These are phyloP conservation scores for Edolisoma coerulescens DNA, from an alignment of 2,113 vertebrate genomes.

Conservation along the genomic window DNA sequence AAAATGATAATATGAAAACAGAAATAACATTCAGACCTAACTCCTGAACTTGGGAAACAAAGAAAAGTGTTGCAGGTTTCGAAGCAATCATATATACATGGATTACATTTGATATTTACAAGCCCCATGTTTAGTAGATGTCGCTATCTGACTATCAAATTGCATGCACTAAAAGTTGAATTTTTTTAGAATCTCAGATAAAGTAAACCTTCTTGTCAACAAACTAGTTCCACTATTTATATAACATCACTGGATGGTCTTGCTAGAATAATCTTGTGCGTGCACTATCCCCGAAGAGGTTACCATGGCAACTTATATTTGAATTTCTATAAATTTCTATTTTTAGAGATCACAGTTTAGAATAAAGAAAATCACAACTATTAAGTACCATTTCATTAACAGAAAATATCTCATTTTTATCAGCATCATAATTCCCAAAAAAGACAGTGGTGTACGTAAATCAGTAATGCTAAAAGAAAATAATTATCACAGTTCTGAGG, in stretches of 20 bases:
- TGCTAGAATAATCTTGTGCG: slow-evolving; percentile 47
- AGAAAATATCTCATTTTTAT: slow-evolving; percentile 1
- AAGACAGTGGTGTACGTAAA: neutral
- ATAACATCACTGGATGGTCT: slow-evolving; percentile 58
- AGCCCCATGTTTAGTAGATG: neutral
- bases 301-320: slow-evolving; percentile 76
- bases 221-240: slow-evolving; percentile 50
- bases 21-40: neutral
- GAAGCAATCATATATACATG: neutral
- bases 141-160: neutral
- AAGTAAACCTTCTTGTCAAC: neutral
- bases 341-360: slow-evolving; percentile 64
- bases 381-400: slow-evolving; percentile 28
- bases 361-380: slow-evolving; percentile 47
- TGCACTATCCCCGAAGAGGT: slow-evolving; percentile 68
- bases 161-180: neutral
- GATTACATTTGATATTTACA: neutral
- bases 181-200: neutral
- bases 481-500: neutral
- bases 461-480: neutral
- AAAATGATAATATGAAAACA: neutral
- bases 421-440: neutral
- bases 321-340: slow-evolving; percentile 75
- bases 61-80: neutral
- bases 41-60: neutral